Evolutionary conservation across 1,140 invertebrate species (phyloP).

Genomic region (Hylaeus volcanicus): DNA sequence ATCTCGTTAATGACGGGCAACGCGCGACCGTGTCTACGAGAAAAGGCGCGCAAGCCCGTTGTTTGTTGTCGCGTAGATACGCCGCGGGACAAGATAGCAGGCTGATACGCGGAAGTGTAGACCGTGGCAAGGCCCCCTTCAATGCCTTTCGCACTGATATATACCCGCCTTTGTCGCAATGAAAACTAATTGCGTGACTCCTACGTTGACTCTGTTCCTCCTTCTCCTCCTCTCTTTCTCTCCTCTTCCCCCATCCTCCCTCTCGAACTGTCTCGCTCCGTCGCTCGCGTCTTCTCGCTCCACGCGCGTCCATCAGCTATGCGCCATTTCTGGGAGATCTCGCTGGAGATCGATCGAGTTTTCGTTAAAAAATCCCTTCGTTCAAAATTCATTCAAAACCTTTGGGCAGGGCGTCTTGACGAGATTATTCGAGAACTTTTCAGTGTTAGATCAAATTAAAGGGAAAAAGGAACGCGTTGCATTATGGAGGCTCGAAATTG

Average conservation of each 20-base stretch:
- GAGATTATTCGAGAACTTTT: too few species aligned
- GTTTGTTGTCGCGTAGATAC: conserved; percentile 68
- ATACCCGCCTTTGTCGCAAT: conserved; percentile 62
- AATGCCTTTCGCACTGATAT: conserved; percentile 75
- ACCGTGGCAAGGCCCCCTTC: conserved; percentile 74
- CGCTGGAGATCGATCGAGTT: too few species aligned
- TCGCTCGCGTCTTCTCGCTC: too few species aligned
- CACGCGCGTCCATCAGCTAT: too few species aligned
- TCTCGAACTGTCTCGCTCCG: too few species aligned
- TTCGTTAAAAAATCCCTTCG: too few species aligned
- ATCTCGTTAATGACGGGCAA: conserved; percentile 35
- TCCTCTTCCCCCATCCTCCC: not conserved
- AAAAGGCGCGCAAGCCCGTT: conserved; percentile 50
- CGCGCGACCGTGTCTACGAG: conserved; percentile 14
- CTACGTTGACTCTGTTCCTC: conserved; percentile 15
- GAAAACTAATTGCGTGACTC: conserved; percentile 63
- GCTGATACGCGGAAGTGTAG: conserved; percentile 76
- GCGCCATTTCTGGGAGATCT: too few species aligned
- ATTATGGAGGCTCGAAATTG: too few species aligned
- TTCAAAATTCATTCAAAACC: too few species aligned
- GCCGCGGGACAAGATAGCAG: conserved; percentile 71
- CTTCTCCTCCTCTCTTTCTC: not conserved
- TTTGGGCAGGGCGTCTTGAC: too few species aligned
- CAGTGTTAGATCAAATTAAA: too few species aligned
- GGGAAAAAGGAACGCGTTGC: too few species aligned